phyloP scores from a whole-genome alignment of 2,797 vertebrate genomes.

The Lindbergichthys nudifrons region DNA sequence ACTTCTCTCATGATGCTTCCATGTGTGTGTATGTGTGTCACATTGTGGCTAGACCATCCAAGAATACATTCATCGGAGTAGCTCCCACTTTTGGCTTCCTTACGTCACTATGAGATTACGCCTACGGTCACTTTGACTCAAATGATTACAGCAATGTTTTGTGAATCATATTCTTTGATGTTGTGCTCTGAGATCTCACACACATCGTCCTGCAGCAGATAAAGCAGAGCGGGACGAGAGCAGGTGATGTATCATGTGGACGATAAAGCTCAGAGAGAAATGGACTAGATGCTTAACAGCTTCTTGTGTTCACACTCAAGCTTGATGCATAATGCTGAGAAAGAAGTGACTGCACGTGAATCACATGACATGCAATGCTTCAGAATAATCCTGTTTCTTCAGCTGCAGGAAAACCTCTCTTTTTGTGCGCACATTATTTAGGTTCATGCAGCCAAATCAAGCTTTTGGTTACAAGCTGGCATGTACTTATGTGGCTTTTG shows the following conservation, averaged over 20 bases:
- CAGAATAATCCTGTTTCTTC: neutral
- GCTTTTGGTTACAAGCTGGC: neutral
- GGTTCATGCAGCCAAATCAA: neutral
- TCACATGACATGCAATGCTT: neutral
- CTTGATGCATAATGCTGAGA: neutral
- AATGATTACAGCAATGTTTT: neutral
- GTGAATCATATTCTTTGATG: too few species aligned
- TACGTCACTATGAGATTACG: neutral
- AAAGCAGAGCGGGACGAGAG: neutral
- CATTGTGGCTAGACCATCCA: neutral
- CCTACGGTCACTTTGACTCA: neutral
- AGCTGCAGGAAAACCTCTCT: neutral
- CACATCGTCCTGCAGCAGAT: too few species aligned
- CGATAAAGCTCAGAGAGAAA: neutral
- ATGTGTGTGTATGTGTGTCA: neutral
- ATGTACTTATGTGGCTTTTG: neutral
- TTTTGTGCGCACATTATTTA: too few species aligned
- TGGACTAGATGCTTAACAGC: neutral
- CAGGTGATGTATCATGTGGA: neutral
- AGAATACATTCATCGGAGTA: neutral
- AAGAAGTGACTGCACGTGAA: neutral
- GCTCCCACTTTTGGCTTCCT: neutral
- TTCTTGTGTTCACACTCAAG: neutral
- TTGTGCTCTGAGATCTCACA: too few species aligned
- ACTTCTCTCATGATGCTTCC: slow-evolving; percentile 37